These are phyloP conservation scores for Steinernema khuongi DNA, from an alignment of 1,140 invertebrate genomes.

Conservation along the genomic window DNA sequence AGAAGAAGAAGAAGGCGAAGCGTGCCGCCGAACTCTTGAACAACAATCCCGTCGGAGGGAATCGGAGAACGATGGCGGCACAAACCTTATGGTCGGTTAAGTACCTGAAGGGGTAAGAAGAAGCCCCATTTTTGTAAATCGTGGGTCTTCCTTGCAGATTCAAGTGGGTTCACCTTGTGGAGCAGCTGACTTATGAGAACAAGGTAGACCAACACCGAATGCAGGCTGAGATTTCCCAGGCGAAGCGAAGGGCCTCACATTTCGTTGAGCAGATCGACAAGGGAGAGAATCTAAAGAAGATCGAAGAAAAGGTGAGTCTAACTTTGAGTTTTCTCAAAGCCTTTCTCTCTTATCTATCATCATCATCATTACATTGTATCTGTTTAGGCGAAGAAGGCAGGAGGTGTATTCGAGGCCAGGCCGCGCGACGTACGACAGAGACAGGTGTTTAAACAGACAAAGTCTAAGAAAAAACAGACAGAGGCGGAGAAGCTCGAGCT, in stretches of 20 bases:
- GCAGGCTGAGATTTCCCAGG: conserved; percentile 72
- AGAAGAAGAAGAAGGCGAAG: conserved; percentile 70
- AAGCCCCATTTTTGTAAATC: conserved; percentile 8
- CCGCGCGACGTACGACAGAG: background rate
- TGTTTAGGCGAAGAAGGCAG: background rate
- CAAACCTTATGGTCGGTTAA: conserved; percentile 90
- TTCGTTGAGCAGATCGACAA: conserved; percentile 76
- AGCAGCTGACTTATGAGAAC: conserved; percentile 81
- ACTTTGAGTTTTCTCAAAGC: conserved; percentile 16
- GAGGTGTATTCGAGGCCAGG: background rate
- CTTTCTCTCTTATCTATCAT: background rate
- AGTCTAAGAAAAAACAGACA: conserved; percentile 71
- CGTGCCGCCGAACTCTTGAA: conserved; percentile 74
- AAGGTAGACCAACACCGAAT: conserved; percentile 78
- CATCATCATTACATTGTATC: background rate
- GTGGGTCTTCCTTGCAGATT: conserved; percentile 65
- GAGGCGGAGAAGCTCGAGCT: conserved; percentile 3
- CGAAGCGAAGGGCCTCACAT: conserved; percentile 72
- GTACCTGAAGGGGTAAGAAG: conserved; percentile 72
- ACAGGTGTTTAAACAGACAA: background rate
- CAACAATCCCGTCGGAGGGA: conserved; percentile 75
- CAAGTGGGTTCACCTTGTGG: conserved; percentile 88
- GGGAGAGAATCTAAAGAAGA: conserved; percentile 68
- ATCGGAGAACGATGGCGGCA: conserved; percentile 72
- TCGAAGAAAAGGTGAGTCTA: conserved; percentile 40